phyloP scores from a whole-genome alignment of 2,797 vertebrate species.

The Phyllotis vaccarum region DNA sequence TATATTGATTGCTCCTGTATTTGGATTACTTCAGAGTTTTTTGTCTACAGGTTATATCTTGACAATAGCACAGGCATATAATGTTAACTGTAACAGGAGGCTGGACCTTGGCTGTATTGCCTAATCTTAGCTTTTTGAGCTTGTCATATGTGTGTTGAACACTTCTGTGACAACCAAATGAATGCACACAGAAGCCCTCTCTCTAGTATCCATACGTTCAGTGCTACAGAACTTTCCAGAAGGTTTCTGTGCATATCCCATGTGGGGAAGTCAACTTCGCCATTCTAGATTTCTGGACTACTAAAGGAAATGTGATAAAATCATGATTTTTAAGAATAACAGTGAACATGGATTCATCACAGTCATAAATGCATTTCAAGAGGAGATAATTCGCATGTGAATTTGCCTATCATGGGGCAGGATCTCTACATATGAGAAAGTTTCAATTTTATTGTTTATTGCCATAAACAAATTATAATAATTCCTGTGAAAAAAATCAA shows the following conservation, averaged over 20 bases:
- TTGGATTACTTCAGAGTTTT: background rate
- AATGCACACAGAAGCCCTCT: background rate
- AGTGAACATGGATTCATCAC: background rate
- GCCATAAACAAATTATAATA: background rate
- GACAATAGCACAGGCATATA: background rate
- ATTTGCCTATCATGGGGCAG: background rate
- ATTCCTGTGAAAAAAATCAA: background rate
- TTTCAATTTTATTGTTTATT: constrained; percentile 4
- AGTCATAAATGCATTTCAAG: background rate
- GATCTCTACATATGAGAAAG: background rate
- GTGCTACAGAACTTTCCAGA: background rate
- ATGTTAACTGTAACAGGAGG: background rate
- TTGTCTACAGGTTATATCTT: constrained; percentile 26
- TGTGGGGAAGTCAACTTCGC: background rate
- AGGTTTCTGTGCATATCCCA: background rate
- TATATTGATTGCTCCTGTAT: background rate
- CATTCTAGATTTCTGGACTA: background rate
- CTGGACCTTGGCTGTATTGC: background rate
- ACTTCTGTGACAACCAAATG: background rate
- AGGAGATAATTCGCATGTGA: background rate
- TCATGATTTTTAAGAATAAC: background rate
- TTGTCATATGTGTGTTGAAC: background rate
- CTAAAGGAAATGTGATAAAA: background rate
- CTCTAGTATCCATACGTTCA: background rate
- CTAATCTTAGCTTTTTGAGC: background rate